These are phyloP conservation scores for Ormyrus thymus DNA, from an alignment of 2,888 invertebrate genomes.

Conservation along the genomic window DNA sequence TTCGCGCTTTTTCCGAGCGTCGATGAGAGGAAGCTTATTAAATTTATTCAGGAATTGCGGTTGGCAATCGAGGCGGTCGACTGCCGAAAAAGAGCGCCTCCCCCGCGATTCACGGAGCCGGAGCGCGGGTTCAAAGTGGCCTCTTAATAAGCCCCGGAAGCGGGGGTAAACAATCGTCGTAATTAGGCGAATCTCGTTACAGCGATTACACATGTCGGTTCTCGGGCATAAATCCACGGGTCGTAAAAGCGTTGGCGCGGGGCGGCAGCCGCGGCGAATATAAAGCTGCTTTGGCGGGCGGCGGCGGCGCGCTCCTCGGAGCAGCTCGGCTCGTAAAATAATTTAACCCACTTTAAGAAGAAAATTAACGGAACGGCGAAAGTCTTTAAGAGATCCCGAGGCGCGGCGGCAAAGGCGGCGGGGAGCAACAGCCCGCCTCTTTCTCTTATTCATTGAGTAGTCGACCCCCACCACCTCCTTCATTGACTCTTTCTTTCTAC, in stretches of 20 bases:
- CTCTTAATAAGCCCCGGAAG: neutral
- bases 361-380: conserved; percentile 74
- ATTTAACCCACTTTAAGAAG: conserved; percentile 73
- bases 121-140: too few species aligned
- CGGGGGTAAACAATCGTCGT: neutral
- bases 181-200: conserved; percentile 33
- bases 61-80: too few species aligned
- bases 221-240: conserved; percentile 33
- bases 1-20: too few species aligned
- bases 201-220: conserved; percentile 6
- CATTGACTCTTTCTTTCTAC: conserved; percentile 75
- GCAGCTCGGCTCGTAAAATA: conserved; percentile 67
- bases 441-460: conserved; percentile 72
- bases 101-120: conserved; percentile 3
- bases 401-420: neutral
- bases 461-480: conserved; percentile 65
- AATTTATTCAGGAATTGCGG: too few species aligned
- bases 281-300: conserved; percentile 21
- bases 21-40: too few species aligned
- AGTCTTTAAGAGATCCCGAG: conserved; percentile 71
- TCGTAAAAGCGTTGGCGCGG: conserved; percentile 30
- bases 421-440: conserved; percentile 56
- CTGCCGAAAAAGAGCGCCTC: neutral
- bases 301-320: conserved; percentile 7
- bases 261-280: conserved; percentile 43